Evolutionary conservation across 2,797 vertebrate species (phyloP).

Genomic region (Adrianichthys oophorus): DNA sequence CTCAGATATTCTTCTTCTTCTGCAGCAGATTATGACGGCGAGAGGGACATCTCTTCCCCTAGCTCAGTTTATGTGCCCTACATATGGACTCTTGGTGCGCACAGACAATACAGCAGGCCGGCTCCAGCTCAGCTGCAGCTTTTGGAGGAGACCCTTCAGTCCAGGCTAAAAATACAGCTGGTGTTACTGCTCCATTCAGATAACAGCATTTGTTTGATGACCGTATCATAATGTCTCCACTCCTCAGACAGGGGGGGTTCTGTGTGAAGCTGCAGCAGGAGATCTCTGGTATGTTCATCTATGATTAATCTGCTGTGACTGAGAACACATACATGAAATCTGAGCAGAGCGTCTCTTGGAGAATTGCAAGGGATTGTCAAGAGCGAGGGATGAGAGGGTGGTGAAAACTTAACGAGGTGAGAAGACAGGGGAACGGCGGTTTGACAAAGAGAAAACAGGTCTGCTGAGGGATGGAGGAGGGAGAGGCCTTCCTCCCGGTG

Average conservation of each 20-base stretch:
- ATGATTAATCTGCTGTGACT: slow-evolving; percentile 60
- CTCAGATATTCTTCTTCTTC: slow-evolving; percentile 62
- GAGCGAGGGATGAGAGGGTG: slow-evolving; percentile 5
- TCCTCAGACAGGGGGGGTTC: slow-evolving; percentile 29
- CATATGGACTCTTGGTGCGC: slow-evolving; percentile 42
- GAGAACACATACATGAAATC: slow-evolving; percentile 43
- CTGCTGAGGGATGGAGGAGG: slow-evolving; percentile 11
- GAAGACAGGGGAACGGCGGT: background rate
- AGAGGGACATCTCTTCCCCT: slow-evolving; percentile 51
- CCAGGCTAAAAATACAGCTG: slow-evolving; percentile 51
- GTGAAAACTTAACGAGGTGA: slow-evolving; percentile 32
- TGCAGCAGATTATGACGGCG: slow-evolving; percentile 47
- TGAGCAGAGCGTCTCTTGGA: slow-evolving; percentile 28
- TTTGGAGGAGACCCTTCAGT: slow-evolving; percentile 23
- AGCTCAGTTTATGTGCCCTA: slow-evolving; percentile 44
- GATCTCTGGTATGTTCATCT: slow-evolving; percentile 46
- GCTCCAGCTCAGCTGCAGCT: slow-evolving; percentile 8
- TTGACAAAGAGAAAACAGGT: slow-evolving; percentile 28
- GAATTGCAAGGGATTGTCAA: slow-evolving; percentile 8
- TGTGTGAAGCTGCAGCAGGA: slow-evolving; percentile 33
- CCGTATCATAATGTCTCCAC: slow-evolving; percentile 30
- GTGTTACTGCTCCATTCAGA: slow-evolving; percentile 56
- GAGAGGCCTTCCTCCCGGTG: slow-evolving; percentile 47
- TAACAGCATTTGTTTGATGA: slow-evolving; percentile 66
- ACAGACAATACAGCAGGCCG: slow-evolving; percentile 28